phyloP scores from a whole-genome alignment of 2,888 invertebrate genomes.

The Formica aserva region DNA sequence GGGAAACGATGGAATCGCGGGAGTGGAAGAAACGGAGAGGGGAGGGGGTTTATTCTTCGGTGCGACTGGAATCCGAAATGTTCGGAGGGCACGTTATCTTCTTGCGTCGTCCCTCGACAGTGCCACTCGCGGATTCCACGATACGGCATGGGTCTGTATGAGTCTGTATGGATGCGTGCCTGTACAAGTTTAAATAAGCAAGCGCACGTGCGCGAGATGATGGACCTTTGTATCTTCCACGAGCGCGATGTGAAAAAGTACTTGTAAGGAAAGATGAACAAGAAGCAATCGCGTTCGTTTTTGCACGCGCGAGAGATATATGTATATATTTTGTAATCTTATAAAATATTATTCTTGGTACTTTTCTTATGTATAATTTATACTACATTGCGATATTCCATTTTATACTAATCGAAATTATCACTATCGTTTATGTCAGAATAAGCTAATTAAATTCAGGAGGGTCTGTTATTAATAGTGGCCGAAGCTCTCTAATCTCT shows the following conservation, averaged over 20 bases:
- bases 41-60: constrained; percentile 68
- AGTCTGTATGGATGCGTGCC: too few relatives aligned
- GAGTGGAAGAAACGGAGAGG: not conserved
- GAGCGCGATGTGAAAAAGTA: not conserved
- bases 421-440: not conserved
- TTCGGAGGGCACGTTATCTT: constrained; percentile 77
- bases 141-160: constrained; percentile 35
- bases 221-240: not conserved
- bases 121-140: constrained; percentile 75
- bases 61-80: constrained; percentile 77
- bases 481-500: too few relatives aligned
- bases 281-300: not conserved
- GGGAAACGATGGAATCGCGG: constrained; percentile 26
- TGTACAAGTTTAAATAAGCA: constrained; percentile 12
- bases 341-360: not conserved
- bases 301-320: too few relatives aligned
- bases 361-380: not conserved
- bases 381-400: not conserved
- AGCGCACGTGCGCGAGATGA: constrained; percentile 26
- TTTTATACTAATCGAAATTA: not conserved
- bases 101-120: constrained; percentile 69
- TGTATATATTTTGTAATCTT: not conserved
- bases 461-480: not conserved
- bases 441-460: not conserved
- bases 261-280: not conserved